Evolutionary conservation across 2,797 vertebrate genomes (phyloP), one percentile per base, ranked within the genome.

Genomic region (Gymnothorax javanicus): DNA sequence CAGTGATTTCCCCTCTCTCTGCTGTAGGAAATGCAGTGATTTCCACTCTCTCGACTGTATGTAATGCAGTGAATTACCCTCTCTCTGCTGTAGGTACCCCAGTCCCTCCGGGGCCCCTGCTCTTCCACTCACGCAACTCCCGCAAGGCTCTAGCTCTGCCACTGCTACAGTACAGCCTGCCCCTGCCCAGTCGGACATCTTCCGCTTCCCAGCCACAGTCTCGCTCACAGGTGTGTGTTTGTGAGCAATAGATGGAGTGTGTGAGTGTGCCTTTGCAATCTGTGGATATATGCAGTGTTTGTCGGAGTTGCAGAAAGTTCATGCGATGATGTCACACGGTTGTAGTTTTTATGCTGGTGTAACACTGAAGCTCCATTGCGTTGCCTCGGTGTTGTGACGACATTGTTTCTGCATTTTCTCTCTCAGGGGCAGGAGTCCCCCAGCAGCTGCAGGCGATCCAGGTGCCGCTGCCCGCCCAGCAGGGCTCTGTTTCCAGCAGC

Each of bases 391-490:
- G 56, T 54, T 75, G 64, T 33, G 71, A 15, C 33, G 50, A 13
- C 67, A 12, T 33, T 27, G 25, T 73, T 23, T 73, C 87, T 20
- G 89, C 52, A 2, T 90, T 50, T 64, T 92, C 11, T 86, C n/a
- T 91, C n/a, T 0, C 90, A 99, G 98, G 98, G 90, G 95, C 97
- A 52, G 95, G 97, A 20, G 95, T 98, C 92, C 93, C 97, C 85
- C 98, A 99, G 95, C 98, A 99, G 93, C 97, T 99, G 73, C 98
- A 99, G 94, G 95, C 98, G 23, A 98, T 99, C 91, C 98, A 99
- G 94, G 97, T 99, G 90, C 98, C 99, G 91, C 97, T 96, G 89
- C 96, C 96, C 91, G 92, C 96, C 0, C 97, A 97, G 93, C 93
- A 97, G 91, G 94, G 95, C 91, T 97, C 97, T 92, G 94, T 96